Conservation (phyloP, 1,140 invertebrate species). For the Polyergus mexicanus region DNA sequence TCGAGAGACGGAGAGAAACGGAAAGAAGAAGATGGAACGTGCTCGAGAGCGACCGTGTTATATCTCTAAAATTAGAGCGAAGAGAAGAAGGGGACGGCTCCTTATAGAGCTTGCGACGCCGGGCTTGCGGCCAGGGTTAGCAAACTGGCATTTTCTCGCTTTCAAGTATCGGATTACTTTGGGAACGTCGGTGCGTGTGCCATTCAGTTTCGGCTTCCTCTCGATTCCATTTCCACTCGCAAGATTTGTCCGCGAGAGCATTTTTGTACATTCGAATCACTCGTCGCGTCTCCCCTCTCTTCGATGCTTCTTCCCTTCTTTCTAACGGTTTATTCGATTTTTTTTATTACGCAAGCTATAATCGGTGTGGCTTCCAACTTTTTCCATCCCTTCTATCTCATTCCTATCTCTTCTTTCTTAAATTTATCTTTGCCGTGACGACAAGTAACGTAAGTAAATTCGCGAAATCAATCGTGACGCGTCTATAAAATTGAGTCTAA, state of each 20-base stretch:
- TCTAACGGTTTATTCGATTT: background rate
- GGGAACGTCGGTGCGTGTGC: conserved; percentile 64
- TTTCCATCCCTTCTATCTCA: conserved; percentile 18
- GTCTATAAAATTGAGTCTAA: background rate
- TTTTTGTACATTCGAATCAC: conserved; percentile 55
- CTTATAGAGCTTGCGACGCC: conserved; percentile 85
- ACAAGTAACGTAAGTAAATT: background rate
- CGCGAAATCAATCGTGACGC: background rate
- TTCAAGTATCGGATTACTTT: conserved; percentile 83
- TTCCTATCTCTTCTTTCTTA: background rate
- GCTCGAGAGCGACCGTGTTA: conserved; percentile 55
- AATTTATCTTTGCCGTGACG: background rate
- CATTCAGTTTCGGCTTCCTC: conserved; percentile 73
- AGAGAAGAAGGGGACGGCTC: conserved; percentile 83
- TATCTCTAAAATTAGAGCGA: conserved; percentile 84
- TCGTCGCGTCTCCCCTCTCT: background rate
- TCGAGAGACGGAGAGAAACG: background rate
- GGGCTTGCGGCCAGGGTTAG: conserved; percentile 83
- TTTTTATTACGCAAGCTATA: background rate
- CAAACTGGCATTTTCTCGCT: conserved; percentile 79
- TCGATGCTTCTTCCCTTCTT: background rate
- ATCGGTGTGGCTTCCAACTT: background rate
- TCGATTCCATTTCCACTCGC: conserved; percentile 58
- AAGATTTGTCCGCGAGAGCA: conserved; percentile 54
- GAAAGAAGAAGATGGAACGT: conserved; percentile 50